Evolutionary conservation across 2,113 vertebrate species (phyloP), one percentile per base, ranked within the genome.

Genomic region (Hyaena hyaena): DNA sequence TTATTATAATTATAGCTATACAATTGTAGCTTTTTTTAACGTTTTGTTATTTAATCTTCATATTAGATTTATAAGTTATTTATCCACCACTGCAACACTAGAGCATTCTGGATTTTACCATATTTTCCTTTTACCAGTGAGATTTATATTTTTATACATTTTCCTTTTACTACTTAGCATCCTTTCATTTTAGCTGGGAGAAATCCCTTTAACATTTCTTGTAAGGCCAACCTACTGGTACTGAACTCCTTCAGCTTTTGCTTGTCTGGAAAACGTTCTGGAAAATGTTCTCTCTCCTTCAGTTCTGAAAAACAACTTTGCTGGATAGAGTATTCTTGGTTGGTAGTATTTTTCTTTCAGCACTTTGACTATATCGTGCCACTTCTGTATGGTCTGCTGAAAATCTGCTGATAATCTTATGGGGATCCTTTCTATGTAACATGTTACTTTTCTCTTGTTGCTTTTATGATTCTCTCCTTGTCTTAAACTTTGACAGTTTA

Each of bases 401-500:
- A 88, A 69, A 80, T 61, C 17, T 87, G 48, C 23, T 45, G 10
- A 35, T 88, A 28, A 24, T 39, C 21, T 81, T 88, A 73, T 17
- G 12, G 39, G 39, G 45, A 24, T 33, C 61, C 39, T 12, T 12
- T 73, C 71, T 39, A 33, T 24, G 2, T 81, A 82, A 53, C 73
- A 66, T 33, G 19, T 58, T 87, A 39, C 19, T 87, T 80, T 88
- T 48, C 48, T 58, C 61, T 88, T 88, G 84, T 39, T 61, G 77
- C 43, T 94, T 73, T 89, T 73, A 73, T 53, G 76, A 71, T 89
- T 39, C 39, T 88, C 10, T 71, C 16, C 39, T 63, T 94, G 19
- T 73, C 77, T 74, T 63, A 63, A 94, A 71, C 43, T 61, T 89
- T 89, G 76, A 82, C 33, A 74, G 73, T 88, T 73, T 81, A 94